phyloP scores from a whole-genome alignment of 1,140 invertebrate species.

The Drosophila sturtevanti region DNA sequence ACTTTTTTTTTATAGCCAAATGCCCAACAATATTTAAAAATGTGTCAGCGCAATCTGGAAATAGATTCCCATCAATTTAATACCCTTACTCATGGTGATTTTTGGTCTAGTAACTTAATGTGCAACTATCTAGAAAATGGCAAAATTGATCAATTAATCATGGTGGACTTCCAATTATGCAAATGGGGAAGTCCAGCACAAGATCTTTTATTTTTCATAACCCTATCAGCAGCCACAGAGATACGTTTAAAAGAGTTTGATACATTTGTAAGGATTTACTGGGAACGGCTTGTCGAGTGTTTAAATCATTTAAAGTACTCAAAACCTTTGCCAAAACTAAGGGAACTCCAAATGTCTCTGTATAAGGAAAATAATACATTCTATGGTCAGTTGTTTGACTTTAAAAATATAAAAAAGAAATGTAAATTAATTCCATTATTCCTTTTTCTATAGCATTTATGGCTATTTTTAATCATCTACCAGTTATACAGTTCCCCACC shows the following conservation, averaged over 20 bases:
- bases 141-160: conserved; percentile 58
- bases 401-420: not conserved
- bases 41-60: conserved; percentile 27
- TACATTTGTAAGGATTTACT: conserved; percentile 60
- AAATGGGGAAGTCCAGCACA: conserved; percentile 76
- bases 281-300: conserved; percentile 59
- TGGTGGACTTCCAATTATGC: conserved; percentile 82
- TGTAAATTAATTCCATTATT: not conserved
- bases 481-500: conserved; percentile 37
- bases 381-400: conserved; percentile 34
- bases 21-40: conserved; percentile 40
- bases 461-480: conserved; percentile 44
- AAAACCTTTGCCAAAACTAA: conserved; percentile 73
- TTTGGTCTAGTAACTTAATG: conserved; percentile 82
- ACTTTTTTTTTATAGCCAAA: conserved; percentile 40
- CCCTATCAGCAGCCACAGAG: conserved; percentile 54
- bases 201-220: conserved; percentile 81
- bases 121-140: conserved; percentile 72
- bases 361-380: conserved; percentile 61
- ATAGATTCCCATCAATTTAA: conserved; percentile 83
- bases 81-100: conserved; percentile 87
- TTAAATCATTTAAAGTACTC: conserved; percentile 50
- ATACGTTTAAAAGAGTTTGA: conserved; percentile 63
- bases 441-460: conserved; percentile 29
- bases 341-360: conserved; percentile 65